Percentiles rank a stretch among this genome's conserved stretches.
phyloP scores from a whole-genome alignment of 2,113 vertebrate genomes.

The Cyprinodon variegatus region DNA sequence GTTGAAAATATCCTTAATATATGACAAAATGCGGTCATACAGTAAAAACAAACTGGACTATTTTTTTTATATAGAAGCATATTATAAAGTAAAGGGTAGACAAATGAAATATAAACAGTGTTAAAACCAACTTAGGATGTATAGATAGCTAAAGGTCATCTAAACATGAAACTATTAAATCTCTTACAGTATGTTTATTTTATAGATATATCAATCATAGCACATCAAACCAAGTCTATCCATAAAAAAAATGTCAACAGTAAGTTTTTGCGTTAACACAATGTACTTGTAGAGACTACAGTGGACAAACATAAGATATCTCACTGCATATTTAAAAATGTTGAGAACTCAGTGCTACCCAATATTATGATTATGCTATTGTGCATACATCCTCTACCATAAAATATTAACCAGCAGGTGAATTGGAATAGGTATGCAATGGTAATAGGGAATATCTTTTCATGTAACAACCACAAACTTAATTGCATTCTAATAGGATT shows the following conservation, averaged over 20 bases:
- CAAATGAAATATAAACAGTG: neutral
- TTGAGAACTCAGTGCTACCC: too few species aligned
- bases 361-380: too few species aligned
- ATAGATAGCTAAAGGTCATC: neutral
- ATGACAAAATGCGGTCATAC: slow-evolving; percentile 31
- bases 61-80: slow-evolving; percentile 4
- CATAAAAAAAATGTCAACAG: neutral
- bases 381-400: neutral
- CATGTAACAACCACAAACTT: neutral
- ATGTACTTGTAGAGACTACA: neutral
- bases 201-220: neutral
- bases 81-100: neutral
- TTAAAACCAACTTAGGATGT: neutral
- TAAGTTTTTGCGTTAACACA: neutral
- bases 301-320: neutral
- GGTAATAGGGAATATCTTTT: neutral
- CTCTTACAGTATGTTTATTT: too few species aligned
- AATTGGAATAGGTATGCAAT: neutral
- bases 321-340: too few species aligned
- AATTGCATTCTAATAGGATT: neutral
- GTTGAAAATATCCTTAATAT: slow-evolving; percentile 28
- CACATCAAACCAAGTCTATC: neutral
- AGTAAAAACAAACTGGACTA: neutral
- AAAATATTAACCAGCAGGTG: neutral
- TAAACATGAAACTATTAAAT: neutral